Evolutionary conservation across 2,113 vertebrate genomes (phyloP).

Genomic region (Thunnus maccoyii): DNA sequence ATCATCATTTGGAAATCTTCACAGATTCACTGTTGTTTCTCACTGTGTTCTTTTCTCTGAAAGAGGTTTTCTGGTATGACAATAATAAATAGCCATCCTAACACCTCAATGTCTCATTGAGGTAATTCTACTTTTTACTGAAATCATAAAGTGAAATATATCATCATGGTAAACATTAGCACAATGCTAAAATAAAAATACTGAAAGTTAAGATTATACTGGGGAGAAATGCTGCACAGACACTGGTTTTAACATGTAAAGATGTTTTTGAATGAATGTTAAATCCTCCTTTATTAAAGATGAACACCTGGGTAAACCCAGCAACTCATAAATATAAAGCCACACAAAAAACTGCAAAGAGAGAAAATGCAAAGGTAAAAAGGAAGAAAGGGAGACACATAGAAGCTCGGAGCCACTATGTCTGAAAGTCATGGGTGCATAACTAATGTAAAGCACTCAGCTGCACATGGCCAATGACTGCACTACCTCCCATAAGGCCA

Average conservation of each 20-base stretch:
- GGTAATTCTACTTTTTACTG: too few species aligned
- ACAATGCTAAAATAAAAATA: too few species aligned
- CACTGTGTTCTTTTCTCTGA: too few species aligned
- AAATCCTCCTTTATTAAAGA: neutral
- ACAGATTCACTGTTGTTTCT: too few species aligned
- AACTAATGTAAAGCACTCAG: constrained; percentile 65
- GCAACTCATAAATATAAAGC: constrained; percentile 19
- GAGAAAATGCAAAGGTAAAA: neutral
- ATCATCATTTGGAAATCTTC: neutral
- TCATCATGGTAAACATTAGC: too few species aligned
- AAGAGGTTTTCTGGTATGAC: neutral
- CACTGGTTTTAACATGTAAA: too few species aligned
- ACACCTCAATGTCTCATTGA: too few species aligned
- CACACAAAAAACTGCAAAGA: constrained; percentile 5
- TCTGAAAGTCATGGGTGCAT: constrained; percentile 59
- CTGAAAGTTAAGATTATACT: too few species aligned
- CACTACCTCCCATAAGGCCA: constrained; percentile 56
- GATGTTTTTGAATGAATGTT: too few species aligned
- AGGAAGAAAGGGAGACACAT: neutral
- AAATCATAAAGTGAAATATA: too few species aligned
- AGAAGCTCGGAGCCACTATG: constrained; percentile 36
- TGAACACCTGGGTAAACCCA: neutral
- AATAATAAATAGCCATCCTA: neutral
- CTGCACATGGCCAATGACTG: constrained; percentile 54
- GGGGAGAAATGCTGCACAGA: too few species aligned